A percentile compares a stretch with the other conserved stretches of the same genome.
Conservation (phyloP, 2,113 vertebrate species). For the Fukomys damarensis region DNA sequence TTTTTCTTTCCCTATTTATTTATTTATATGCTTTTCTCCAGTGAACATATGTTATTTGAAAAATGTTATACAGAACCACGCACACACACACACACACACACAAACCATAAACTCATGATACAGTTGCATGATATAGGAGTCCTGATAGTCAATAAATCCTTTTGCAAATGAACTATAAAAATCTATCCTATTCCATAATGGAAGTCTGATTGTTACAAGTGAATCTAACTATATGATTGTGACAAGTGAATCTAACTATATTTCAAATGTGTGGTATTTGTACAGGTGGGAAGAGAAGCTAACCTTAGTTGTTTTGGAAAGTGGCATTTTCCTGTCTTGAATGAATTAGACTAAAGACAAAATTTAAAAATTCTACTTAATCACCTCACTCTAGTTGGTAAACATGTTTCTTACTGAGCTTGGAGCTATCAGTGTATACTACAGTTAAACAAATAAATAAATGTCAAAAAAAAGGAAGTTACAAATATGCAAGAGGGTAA, state of each 20-base stretch:
- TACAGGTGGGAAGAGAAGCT: background rate
- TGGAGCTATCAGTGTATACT: background rate
- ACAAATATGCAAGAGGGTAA: background rate
- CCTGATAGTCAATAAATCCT: background rate
- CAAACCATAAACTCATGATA: background rate
- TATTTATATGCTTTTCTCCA: background rate
- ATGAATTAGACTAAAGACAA: background rate
- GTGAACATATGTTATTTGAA: background rate
- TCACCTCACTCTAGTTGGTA: background rate
- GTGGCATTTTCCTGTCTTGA: background rate
- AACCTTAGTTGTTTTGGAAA: background rate
- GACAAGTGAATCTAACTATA: background rate
- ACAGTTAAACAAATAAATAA: background rate
- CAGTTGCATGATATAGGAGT: background rate
- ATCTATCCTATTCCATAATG: background rate
- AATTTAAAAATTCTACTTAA: background rate
- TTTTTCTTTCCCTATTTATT: background rate
- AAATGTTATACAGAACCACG: background rate
- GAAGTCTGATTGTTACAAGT: background rate
- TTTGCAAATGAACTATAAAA: slow-evolving; percentile 10
- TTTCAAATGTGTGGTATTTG: background rate
- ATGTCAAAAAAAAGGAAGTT: slow-evolving; percentile 18
- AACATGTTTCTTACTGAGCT: background rate
- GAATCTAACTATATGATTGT: background rate
- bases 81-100: background rate